Evolutionary conservation across 2,797 vertebrate genomes (phyloP).

Genomic region (Leptodactylus fallax): DNA sequence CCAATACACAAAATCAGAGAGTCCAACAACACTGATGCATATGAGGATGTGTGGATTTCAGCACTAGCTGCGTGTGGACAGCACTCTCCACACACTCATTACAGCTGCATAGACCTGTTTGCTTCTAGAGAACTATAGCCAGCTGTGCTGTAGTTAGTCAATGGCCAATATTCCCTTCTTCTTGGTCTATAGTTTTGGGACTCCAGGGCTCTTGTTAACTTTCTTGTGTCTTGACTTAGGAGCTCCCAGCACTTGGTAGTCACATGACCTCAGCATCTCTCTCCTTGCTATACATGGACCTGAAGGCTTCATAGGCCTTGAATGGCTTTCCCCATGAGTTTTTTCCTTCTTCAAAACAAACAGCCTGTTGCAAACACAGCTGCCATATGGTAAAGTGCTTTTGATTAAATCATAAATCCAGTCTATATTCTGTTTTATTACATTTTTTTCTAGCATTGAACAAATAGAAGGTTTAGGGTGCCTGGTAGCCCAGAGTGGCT

Average conservation of each 20-base stretch:
- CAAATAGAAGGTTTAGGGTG: conserved; percentile 82
- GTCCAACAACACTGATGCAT: not conserved
- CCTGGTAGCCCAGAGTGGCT: conserved; percentile 77
- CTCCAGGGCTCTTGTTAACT: not conserved
- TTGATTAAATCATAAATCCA: conserved; percentile 89
- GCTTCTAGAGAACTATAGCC: not conserved
- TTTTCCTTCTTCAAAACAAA: conserved; percentile 81
- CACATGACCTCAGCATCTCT: conserved; percentile 80
- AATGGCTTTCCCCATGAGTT: conserved; percentile 39
- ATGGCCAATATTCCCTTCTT: conserved; percentile 11
- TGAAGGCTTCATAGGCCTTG: conserved; percentile 63
- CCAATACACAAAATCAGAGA: not conserved
- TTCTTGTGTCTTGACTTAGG: not conserved
- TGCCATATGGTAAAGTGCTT: conserved; percentile 92
- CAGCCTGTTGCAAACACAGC: conserved; percentile 79
- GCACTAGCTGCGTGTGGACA: conserved; percentile 64
- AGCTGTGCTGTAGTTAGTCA: conserved; percentile 5
- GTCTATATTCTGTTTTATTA: conserved; percentile 81
- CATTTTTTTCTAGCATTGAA: conserved; percentile 84
- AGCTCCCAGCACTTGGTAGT: conserved; percentile 48
- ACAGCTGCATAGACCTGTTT: not conserved
- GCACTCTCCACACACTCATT: conserved; percentile 38
- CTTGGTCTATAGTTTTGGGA: not conserved
- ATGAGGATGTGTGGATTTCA: conserved; percentile 60
- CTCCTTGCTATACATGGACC: conserved; percentile 53